These are phyloP conservation scores for Percopsis transmontana DNA, from an alignment of 2,113 vertebrate genomes.

Conservation along the genomic window DNA sequence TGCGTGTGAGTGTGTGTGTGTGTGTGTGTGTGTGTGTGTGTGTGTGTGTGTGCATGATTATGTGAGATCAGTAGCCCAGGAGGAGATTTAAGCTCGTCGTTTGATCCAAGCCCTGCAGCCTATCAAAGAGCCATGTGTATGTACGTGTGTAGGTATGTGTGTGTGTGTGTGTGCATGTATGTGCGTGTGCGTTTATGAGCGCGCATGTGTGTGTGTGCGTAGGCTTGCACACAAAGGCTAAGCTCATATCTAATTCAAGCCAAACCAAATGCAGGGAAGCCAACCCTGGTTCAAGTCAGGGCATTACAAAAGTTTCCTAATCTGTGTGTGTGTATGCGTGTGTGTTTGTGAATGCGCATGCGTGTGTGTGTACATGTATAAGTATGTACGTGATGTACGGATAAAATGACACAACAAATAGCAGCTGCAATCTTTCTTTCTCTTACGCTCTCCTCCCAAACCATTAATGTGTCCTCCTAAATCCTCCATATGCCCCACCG, in stretches of 20 bases:
- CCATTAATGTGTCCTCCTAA: not conserved
- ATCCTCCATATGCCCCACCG: not conserved
- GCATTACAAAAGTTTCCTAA: not conserved
- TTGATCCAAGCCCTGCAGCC: constrained; percentile 31
- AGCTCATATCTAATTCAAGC: too few species aligned
- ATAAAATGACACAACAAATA: constrained; percentile 60
- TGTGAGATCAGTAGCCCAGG: constrained; percentile 14
- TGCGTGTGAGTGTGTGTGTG: too few species aligned
- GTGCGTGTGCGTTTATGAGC: constrained; percentile 6
- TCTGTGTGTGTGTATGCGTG: constrained; percentile 3
- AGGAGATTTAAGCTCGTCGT: constrained; percentile 25
- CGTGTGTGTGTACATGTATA: not conserved
- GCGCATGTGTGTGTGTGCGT: not conserved
- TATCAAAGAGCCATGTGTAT: not conserved
- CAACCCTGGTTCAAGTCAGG: constrained; percentile 29
- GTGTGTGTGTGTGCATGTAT: constrained; percentile 14
- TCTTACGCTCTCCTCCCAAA: constrained; percentile 8
- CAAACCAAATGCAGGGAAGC: constrained; percentile 43
- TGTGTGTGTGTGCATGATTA: not conserved
- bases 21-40: not conserved
- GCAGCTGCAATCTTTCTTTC: constrained; percentile 48
- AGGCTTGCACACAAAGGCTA: not conserved
- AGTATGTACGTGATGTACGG: constrained; percentile 6
- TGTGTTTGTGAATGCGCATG: constrained; percentile 9
- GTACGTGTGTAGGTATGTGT: constrained; percentile 9